Conservation (phyloP, 1,140 invertebrate genomes). For the Pachypeltis micranthus region DNA sequence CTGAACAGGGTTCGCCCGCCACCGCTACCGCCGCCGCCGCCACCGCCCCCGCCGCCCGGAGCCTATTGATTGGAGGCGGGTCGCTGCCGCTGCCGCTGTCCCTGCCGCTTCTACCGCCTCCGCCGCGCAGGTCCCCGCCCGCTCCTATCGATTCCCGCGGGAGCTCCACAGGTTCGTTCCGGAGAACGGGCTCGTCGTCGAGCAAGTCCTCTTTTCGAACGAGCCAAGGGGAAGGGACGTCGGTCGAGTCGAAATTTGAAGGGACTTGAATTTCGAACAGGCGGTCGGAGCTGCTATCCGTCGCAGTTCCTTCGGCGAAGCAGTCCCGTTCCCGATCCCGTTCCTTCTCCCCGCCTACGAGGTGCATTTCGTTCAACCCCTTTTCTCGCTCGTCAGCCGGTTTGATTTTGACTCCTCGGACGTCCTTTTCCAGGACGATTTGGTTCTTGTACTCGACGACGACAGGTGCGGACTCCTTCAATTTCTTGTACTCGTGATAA, state of each 20-base stretch:
- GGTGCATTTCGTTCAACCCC: not conserved
- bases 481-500: conserved; percentile 16
- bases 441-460: conserved; percentile 4
- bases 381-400: not conserved
- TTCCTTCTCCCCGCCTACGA: not conserved
- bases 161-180: not conserved
- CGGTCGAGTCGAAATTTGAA: not conserved
- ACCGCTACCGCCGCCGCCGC: not conserved
- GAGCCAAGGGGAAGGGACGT: not conserved
- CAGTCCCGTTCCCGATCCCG: not conserved
- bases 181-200: not conserved
- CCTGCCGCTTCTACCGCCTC: not conserved
- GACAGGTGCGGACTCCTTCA: not conserved
- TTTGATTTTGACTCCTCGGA: conserved; percentile 7
- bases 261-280: not conserved
- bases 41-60: not conserved
- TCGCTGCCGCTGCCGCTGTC: not conserved
- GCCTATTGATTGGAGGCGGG: not conserved
- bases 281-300: not conserved
- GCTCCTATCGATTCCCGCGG: not conserved
- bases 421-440: not conserved
- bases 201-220: not conserved
- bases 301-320: not conserved
- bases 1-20: not conserved
- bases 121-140: not conserved